Evolutionary conservation across 2,113 vertebrate species (phyloP), one percentile per base, ranked within the genome.

Genomic region (Pangasianodon gigas): DNA sequence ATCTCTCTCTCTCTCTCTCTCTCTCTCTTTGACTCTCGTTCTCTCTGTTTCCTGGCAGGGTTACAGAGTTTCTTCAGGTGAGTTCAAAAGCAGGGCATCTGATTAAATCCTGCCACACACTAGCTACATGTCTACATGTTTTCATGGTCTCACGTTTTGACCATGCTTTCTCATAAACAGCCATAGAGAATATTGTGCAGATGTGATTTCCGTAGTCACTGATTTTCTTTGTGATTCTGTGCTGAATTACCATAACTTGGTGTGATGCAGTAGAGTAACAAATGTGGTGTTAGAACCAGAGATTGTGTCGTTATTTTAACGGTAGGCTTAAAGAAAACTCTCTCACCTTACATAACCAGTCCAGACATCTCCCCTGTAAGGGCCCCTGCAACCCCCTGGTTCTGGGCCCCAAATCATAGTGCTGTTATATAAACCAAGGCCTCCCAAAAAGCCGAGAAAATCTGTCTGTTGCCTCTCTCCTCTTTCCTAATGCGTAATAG

Each of bases 401-500:
- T 84, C 82, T 65, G 90, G 85, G 86, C 88, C 88, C 91, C 88
- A 90, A 92, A 89, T 83, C 86, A 48, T 84, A 90, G 71, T 24
- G 18, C 90, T 85, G 88, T 91, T 91, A 88, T 90, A 92, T 90
- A 92, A 91, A 87, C 88, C 37, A 69, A 85, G 87, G 56, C 88
- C 87, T 91, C 90, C 87, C 85, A 90, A 89, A 90, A 85, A 92
- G 85, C 81, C 32, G n/a, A 92, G 74, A 90, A 92, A 92, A 89
- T 85, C 87, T 87, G 89, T 89, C 91, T 92, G 91, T 88, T 89
- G 87, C 89, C 85, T 90, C 89, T 89, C 88, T 60, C 80, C 65
- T 91, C 84, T 90, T 86, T 92, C 85, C 90, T 89, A 92, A 92
- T 87, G 90, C 90, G 88, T 91, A 92, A 92, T 90, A 92, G 88